Conservation (phyloP, 1,140 invertebrate species). For the Cydia amplana region DNA sequence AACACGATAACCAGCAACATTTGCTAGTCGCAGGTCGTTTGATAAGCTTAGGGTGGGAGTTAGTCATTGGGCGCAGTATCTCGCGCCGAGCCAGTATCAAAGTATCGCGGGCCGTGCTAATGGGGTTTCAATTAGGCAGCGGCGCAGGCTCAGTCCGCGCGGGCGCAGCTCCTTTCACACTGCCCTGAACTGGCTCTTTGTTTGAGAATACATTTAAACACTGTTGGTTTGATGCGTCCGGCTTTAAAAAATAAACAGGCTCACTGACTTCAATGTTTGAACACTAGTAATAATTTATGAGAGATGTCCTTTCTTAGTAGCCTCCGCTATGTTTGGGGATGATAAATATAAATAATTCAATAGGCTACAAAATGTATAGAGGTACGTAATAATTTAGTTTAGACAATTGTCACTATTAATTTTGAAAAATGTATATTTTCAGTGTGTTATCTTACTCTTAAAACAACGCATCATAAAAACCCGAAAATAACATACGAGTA, state of each 20-base stretch:
- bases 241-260: conserved; percentile 67
- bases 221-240: conserved; percentile 66
- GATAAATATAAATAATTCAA: conserved; percentile 30
- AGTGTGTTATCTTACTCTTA: too few relatives aligned
- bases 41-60: neutral
- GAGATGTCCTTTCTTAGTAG: conserved; percentile 53
- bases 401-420: neutral
- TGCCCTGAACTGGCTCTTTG: conserved; percentile 63
- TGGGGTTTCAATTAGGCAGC: conserved; percentile 69
- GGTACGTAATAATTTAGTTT: neutral
- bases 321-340: conserved; percentile 16
- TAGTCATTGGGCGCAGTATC: neutral
- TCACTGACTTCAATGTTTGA: conserved; percentile 64
- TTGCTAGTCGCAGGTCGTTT: neutral
- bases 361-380: neutral
- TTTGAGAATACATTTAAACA: conserved; percentile 77
- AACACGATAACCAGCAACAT: too few relatives aligned
- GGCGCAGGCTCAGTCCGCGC: conserved; percentile 66
- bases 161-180: conserved; percentile 64
- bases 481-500: too few relatives aligned
- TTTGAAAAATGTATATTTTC: neutral
- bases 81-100: conserved; percentile 54
- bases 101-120: conserved; percentile 39
- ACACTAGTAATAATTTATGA: conserved; percentile 70
- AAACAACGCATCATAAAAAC: too few relatives aligned